Conservation (phyloP, 2,888 invertebrate genomes). For the Heteromyza rotundicornis region DNA sequence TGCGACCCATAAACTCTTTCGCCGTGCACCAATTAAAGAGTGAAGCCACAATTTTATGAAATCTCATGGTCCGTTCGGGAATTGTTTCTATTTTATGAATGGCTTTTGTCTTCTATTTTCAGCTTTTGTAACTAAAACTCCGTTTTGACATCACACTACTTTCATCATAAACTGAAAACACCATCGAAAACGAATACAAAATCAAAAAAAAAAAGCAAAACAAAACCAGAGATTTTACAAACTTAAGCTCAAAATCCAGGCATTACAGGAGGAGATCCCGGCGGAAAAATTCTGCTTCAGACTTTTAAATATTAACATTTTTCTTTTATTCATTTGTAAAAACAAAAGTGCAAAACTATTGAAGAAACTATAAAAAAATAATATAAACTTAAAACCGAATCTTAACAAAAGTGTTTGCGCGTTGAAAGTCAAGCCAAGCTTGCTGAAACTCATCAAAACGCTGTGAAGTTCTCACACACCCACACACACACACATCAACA, state of each 20-base stretch:
- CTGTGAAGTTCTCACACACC: not conserved
- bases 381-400: not conserved
- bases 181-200: conserved; percentile 55
- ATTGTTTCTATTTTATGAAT: conserved; percentile 30
- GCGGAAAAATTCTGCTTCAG: conserved; percentile 41
- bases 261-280: conserved; percentile 15
- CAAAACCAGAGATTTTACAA: conserved; percentile 38
- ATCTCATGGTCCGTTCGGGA: not conserved
- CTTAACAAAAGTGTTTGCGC: not conserved
- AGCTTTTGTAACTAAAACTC: conserved; percentile 64
- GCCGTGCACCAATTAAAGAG: too few species aligned
- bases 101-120: conserved; percentile 37
- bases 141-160: conserved; percentile 63
- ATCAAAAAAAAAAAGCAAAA: conserved; percentile 35
- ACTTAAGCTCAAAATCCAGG: conserved; percentile 34
- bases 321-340: not conserved
- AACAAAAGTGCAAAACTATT: not conserved
- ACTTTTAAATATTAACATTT: conserved; percentile 27
- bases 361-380: not conserved
- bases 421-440: not conserved
- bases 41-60: not conserved
- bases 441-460: not conserved
- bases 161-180: conserved; percentile 60
- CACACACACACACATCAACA: not conserved
- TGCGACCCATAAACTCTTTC: too few species aligned